Percentiles rank a stretch among this genome's conserved stretches.
These are phyloP conservation scores for Dendropsophus ebraccatus DNA, from an alignment of 2,113 vertebrate genomes.

Conservation along the genomic window DNA sequence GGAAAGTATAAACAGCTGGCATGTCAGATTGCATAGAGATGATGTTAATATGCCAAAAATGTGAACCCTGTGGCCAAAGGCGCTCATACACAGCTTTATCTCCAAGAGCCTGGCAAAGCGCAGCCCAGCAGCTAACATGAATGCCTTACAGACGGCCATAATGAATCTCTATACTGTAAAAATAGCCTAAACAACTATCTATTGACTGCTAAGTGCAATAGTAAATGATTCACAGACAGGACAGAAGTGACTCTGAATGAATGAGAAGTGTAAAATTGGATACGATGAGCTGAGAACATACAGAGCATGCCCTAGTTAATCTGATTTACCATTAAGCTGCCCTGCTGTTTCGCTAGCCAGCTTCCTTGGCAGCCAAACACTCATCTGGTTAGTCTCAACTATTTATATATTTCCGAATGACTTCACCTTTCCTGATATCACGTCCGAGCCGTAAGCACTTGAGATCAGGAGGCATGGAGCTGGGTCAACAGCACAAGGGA, in stretches of 20 bases:
- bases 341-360: neutral
- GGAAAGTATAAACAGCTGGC: conserved; percentile 21
- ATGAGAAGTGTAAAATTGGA: neutral
- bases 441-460: conserved; percentile 31
- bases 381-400: conserved; percentile 49
- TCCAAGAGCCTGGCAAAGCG: neutral
- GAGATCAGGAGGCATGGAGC: conserved; percentile 42
- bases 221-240: neutral
- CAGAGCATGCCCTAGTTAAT: conserved; percentile 17
- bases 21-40: neutral
- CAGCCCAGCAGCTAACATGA: neutral
- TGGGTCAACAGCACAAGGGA: conserved; percentile 51
- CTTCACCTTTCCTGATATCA: conserved; percentile 49
- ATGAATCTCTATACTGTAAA: neutral
- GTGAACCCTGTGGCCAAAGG: neutral
- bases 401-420: conserved; percentile 51
- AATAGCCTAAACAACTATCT: neutral
- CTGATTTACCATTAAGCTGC: conserved; percentile 22
- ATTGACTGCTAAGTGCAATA: neutral
- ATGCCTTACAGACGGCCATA: neutral
- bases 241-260: neutral
- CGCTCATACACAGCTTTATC: neutral
- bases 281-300: neutral
- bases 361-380: conserved; percentile 13
- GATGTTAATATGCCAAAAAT: neutral